Percentiles rank a stretch among this genome's conserved stretches.
Conservation (phyloP, 2,888 invertebrate genomes). For the Prosapia bicincta region DNA sequence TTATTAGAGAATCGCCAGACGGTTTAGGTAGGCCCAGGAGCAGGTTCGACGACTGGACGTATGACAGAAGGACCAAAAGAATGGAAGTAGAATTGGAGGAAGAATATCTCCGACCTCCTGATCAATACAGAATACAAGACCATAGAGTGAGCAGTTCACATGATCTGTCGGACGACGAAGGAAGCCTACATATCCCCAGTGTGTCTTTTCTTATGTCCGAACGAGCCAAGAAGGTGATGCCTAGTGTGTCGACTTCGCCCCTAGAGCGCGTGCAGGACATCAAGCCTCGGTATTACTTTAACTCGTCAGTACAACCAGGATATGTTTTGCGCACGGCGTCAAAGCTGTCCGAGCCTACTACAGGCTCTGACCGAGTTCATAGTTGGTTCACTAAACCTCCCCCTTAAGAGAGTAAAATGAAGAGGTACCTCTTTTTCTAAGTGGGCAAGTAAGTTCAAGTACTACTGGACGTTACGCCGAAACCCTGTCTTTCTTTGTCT, state of each 20-base stretch:
- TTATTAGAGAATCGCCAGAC: slow-evolving; percentile 9
- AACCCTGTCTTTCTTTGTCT: too few species aligned
- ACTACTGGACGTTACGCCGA: too few species aligned
- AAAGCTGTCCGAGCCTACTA: slow-evolving; percentile 53
- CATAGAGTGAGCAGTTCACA: slow-evolving; percentile 17
- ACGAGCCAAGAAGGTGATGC: slow-evolving; percentile 25
- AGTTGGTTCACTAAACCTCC: slow-evolving; percentile 10
- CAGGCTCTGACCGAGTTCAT: slow-evolving; percentile 4
- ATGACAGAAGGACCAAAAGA: slow-evolving; percentile 3
- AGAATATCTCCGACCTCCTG: slow-evolving; percentile 18
- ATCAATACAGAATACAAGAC: slow-evolving; percentile 20
- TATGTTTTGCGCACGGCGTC: slow-evolving; percentile 69
- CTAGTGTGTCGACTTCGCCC: slow-evolving; percentile 28
- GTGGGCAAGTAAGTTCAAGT: too few species aligned
- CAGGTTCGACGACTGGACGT: slow-evolving; percentile 6
- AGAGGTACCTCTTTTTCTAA: too few species aligned
- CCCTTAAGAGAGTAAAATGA: too few species aligned
- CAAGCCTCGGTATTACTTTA: slow-evolving; percentile 31
- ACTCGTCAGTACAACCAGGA: slow-evolving; percentile 58
- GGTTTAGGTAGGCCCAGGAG: background rate
- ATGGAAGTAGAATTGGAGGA: slow-evolving; percentile 28
- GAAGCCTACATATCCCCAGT: slow-evolving; percentile 27
- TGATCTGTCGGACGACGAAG: slow-evolving; percentile 25
- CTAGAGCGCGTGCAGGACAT: slow-evolving; percentile 30
- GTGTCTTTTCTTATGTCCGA: slow-evolving; percentile 33